phyloP scores from a whole-genome alignment of 2,888 invertebrate genomes.

The Leucoptera coffeella region DNA sequence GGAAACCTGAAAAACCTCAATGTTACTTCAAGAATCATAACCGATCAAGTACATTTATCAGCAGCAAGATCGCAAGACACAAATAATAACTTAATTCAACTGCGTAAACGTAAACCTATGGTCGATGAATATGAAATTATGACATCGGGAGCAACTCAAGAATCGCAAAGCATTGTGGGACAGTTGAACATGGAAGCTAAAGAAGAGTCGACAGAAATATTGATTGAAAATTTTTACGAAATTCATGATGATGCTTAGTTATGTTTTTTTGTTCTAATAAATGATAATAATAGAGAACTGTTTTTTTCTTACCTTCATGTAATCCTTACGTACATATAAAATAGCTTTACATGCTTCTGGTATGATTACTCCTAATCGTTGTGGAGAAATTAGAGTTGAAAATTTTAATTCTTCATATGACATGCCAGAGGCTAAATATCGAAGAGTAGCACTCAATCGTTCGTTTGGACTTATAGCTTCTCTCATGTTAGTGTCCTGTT shows the following conservation, averaged over 20 bases:
- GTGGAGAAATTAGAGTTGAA: slow-evolving; percentile 5
- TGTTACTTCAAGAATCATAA: background rate
- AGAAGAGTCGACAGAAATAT: background rate
- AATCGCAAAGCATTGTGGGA: no score
- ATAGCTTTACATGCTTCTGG: slow-evolving; percentile 6
- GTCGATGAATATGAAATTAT: background rate
- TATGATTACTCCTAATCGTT: slow-evolving; percentile 5
- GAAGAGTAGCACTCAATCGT: slow-evolving; percentile 10
- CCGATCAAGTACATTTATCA: background rate
- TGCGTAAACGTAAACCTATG: background rate
- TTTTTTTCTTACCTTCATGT: slow-evolving; percentile 3
- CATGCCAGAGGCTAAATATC: slow-evolving; percentile 12
- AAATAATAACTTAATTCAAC: background rate
- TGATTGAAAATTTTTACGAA: background rate
- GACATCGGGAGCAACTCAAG: background rate
- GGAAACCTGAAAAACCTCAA: background rate
- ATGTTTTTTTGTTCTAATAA: background rate
- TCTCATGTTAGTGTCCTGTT: slow-evolving; percentile 12
- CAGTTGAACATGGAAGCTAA: no score
- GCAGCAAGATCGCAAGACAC: background rate
- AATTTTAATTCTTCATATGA: slow-evolving; percentile 10
- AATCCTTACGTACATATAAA: slow-evolving; percentile 4
- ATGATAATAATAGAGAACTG: background rate
- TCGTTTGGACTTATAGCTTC: slow-evolving; percentile 11
- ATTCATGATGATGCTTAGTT: background rate